Conservation (phyloP, 2,888 invertebrate genomes). For the Aethes cnicana region DNA sequence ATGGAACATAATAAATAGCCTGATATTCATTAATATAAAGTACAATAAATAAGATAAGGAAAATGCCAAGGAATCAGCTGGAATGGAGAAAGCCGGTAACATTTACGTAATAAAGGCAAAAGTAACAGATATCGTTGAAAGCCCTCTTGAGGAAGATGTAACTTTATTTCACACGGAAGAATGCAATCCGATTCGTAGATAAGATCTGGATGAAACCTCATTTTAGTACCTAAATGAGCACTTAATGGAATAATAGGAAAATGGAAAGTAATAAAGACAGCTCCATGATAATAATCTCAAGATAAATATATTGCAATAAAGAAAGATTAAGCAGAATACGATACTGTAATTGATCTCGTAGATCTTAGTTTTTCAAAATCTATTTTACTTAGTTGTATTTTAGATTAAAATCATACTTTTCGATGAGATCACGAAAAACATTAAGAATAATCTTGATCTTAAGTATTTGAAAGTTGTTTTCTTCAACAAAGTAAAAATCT, state of each 20-base stretch:
- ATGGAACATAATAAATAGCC: too few species aligned
- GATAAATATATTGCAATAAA: constrained; percentile 10
- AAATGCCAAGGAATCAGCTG: too few species aligned
- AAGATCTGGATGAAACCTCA: constrained; percentile 35
- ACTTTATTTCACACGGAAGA: constrained; percentile 39
- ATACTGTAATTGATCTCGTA: constrained; percentile 23
- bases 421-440: not conserved
- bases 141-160: constrained; percentile 25
- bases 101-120: constrained; percentile 4
- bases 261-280: constrained; percentile 23
- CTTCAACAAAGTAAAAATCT: too few species aligned
- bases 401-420: too few species aligned
- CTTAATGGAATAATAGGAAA: constrained; percentile 27
- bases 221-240: constrained; percentile 23
- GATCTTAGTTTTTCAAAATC: too few species aligned
- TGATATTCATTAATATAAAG: too few species aligned
- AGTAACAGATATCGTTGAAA: constrained; percentile 22
- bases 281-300: constrained; percentile 16
- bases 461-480: too few species aligned
- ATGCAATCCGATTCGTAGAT: constrained; percentile 40
- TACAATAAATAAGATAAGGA: too few species aligned
- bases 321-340: constrained; percentile 6
- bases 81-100: too few species aligned
- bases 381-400: too few species aligned
- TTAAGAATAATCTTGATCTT: not conserved